Base-by-base conservation (phyloP, 2,888 invertebrate species). In the Zonitis immaculata region DNA sequence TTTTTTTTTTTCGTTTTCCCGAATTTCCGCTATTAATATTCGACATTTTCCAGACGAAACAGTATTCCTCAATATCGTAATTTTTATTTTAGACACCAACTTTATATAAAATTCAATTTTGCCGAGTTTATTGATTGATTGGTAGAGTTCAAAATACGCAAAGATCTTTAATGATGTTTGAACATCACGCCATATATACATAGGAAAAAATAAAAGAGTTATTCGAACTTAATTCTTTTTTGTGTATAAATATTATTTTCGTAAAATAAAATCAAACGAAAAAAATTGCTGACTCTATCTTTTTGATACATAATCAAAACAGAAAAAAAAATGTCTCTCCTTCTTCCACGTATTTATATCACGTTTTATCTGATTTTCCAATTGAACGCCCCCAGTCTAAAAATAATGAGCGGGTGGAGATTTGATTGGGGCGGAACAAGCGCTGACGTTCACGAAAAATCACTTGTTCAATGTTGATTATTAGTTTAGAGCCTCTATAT, bases 301-400 rank as follows among this genome's bases (percentile, higher is more conserved):
- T 6, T 35, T 2, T 35, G 18, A 16, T 4, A 11, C 11, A 30
- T 4, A 3, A 2, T 4, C 1, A 8, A 2, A 16, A 18, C 2
- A 5, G 11, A 35, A 16, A 18, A 35, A 20, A 39, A 39, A 39
- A 39, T 39, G 20, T 20, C 12, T 20, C 39, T 20, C 20, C 20
- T 11, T 61, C 56, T 61, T 61, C 59, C 57, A 51, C 47, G 55
- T 62, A 63, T 65, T 63, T 62, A 57, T 59, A 62, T 64, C 64
- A 62, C 62, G 62, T 62, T 63, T 59, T 62, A 64, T 65, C 58
- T 60, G 65, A 66, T 63, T 62, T 65, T 62, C 59, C 59, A 59
- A 57, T 59, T 53, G 65, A 66, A 63, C 63, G 61, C 63, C 55
- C 51, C 54, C 42, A 49, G 54, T 47, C 54, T 58, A 63, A 66